phyloP scores from a whole-genome alignment of 2,888 invertebrate species.

The Vanessa cardui region DNA sequence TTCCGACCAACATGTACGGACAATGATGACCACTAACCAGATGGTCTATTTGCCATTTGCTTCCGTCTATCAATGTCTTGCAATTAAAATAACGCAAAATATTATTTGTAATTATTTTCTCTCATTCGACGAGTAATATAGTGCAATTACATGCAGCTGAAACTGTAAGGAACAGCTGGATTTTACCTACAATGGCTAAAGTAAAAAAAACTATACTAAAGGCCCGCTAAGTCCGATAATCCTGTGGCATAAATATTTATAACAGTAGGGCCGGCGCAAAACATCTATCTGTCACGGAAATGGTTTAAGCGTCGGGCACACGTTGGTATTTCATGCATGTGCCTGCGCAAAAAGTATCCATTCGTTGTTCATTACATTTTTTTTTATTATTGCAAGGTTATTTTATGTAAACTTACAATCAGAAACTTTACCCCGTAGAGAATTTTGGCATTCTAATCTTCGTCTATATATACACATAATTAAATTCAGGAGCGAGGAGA shows the following conservation, averaged over 20 bases:
- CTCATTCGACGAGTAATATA: no score
- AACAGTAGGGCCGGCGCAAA: constrained; percentile 49
- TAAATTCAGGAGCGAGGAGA: no score
- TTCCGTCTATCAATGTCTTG: no score
- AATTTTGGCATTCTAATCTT: background rate
- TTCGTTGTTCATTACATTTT: constrained; percentile 16
- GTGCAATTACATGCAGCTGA: no score
- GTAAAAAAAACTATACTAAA: background rate
- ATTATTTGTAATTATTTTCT: no score
- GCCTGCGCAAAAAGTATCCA: constrained; percentile 38
- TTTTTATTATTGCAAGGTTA: background rate
- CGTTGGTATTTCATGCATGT: constrained; percentile 60
- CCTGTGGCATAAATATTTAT: constrained; percentile 61
- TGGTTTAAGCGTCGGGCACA: constrained; percentile 54
- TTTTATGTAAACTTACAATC: no score
- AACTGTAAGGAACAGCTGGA: no score
- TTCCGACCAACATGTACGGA: no score
- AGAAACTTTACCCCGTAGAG: background rate
- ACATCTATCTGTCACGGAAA: constrained; percentile 56
- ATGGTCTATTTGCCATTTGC: no score
- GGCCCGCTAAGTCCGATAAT: constrained; percentile 6
- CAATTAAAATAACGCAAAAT: no score
- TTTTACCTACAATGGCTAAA: background rate
- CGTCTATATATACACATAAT: no score
- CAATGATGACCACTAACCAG: no score